Evolutionary conservation across 2,888 invertebrate species (phyloP).

Genomic region (Zele albiditarsus): DNA sequence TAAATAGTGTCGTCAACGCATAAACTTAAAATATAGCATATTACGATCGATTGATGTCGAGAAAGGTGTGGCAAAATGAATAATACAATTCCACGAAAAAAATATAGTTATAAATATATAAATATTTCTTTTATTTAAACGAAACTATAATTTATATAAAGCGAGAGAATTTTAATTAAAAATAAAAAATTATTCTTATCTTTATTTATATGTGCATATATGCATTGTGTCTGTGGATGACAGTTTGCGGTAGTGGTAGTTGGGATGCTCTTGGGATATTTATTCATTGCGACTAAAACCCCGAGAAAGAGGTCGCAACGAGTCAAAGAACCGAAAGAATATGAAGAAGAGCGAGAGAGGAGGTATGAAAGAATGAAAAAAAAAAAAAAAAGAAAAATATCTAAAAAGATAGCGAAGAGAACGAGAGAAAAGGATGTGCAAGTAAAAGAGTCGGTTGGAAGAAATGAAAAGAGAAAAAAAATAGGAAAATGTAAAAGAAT

Average conservation of each 20-base stretch:
- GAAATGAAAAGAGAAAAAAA: constrained; percentile 2
- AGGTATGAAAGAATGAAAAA: constrained; percentile 5
- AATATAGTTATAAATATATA: neutral
- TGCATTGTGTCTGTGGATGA: constrained; percentile 2
- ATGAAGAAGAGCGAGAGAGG: constrained; percentile 13
- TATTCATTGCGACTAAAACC: constrained; percentile 41
- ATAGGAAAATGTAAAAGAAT: constrained; percentile 18
- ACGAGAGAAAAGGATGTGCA: neutral
- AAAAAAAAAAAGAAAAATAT: neutral
- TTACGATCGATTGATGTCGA: constrained; percentile 21
- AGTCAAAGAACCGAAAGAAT: constrained; percentile 38
- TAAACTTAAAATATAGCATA: constrained; percentile 12
- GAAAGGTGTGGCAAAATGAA: constrained; percentile 13
- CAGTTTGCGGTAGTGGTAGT: neutral
- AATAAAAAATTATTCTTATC: constrained; percentile 17
- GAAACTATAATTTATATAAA: neutral
- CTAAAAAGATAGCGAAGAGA: constrained; percentile 18
- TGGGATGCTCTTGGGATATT: constrained; percentile 26
- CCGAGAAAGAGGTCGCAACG: constrained; percentile 39
- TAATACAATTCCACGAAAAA: neutral
- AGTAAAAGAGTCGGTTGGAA: neutral
- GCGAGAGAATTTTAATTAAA: neutral
- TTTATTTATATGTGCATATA: constrained; percentile 12
- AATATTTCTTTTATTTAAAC: constrained; percentile 1
- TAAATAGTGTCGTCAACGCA: constrained; percentile 25